A percentile compares a stretch with the other conserved stretches of the same genome.
Conservation (phyloP, 2,797 vertebrate genomes). For the Alcedo quadribrachys region DNA sequence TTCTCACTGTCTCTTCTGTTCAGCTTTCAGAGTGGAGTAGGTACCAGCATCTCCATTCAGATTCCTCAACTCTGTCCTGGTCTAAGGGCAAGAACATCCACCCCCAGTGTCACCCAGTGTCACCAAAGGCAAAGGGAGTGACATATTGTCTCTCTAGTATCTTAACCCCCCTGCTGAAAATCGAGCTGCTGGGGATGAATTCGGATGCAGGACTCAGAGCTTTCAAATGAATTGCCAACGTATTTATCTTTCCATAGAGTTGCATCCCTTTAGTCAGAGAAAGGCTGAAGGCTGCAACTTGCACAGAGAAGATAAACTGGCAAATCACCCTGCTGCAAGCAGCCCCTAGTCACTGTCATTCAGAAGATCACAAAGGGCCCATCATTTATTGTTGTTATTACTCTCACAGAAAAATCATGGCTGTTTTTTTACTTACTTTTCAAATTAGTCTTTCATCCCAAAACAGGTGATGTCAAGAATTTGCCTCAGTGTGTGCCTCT, state of each 20-base stretch:
- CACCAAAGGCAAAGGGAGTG: background rate
- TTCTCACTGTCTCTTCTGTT: background rate
- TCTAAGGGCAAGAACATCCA: background rate
- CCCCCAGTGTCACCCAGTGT: background rate
- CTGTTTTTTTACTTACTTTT: constrained; percentile 65
- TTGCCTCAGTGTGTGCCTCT: constrained; percentile 46
- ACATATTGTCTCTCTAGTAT: background rate
- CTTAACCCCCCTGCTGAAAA: background rate
- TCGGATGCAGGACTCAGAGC: background rate
- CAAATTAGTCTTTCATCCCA: constrained; percentile 65
- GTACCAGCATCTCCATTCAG: background rate
- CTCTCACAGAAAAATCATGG: background rate
- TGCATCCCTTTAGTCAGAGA: background rate
- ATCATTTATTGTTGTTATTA: background rate
- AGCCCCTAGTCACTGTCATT: constrained; percentile 3
- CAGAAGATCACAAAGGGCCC: background rate
- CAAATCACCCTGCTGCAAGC: constrained; percentile 1
- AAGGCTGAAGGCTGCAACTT: constrained; percentile 45
- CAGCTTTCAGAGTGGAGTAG: background rate
- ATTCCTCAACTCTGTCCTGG: background rate
- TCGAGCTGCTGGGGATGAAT: background rate
- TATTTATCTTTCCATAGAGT: background rate
- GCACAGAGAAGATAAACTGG: constrained; percentile 7
- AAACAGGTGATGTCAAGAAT: constrained; percentile 73
- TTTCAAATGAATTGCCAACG: background rate